These are phyloP conservation scores for Zosterops pallidus DNA, from an alignment of 2,113 vertebrate genomes.

Conservation along the genomic window DNA sequence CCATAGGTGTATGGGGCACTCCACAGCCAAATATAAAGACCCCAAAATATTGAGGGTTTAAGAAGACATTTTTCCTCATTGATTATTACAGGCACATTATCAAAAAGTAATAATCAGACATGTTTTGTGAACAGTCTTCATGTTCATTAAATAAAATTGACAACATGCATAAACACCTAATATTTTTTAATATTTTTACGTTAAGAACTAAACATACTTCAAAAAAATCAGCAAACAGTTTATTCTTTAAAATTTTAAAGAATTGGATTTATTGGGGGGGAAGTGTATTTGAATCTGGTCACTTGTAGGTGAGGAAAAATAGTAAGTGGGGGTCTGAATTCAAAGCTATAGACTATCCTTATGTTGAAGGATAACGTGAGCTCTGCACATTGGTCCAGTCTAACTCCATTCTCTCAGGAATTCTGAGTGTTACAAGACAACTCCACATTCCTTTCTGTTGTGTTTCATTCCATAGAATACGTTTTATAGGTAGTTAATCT, in stretches of 20 bases:
- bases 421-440: background rate
- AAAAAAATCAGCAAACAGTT: background rate
- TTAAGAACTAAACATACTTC: background rate
- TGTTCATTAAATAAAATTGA: background rate
- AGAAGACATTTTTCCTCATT: background rate
- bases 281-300: background rate
- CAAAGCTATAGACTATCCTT: background rate
- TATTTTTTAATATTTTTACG: background rate
- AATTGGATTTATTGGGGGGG: background rate
- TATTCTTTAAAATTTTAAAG: background rate
- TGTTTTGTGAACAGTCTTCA: background rate
- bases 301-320: background rate
- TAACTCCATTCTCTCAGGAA: background rate
- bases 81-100: background rate
- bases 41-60: background rate
- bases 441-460: background rate
- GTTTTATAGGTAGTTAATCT: background rate
- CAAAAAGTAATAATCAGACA: background rate
- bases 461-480: background rate
- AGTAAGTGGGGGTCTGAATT: background rate
- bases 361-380: background rate
- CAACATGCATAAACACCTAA: background rate
- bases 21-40: background rate
- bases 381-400: background rate
- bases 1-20: background rate